Conservation (phyloP, 2,888 invertebrate genomes). For the Rotaria sp. region DNA sequence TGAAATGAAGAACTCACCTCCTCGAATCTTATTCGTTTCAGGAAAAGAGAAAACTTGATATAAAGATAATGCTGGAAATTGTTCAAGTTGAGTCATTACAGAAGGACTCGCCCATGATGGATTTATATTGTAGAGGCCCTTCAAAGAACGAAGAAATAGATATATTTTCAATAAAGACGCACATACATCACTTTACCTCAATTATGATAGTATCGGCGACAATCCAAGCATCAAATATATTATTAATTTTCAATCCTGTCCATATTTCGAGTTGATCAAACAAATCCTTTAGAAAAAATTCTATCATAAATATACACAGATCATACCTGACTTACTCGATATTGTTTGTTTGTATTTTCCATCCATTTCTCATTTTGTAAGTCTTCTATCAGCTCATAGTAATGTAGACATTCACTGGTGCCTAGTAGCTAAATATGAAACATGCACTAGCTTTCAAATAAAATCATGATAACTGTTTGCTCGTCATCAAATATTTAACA, state of each 20-base stretch:
- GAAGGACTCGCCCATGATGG: background rate
- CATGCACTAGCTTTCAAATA: too few species aligned
- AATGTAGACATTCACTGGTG: constrained; percentile 25
- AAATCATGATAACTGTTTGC: too few species aligned
- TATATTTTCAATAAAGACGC: background rate
- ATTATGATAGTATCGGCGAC: constrained; percentile 34
- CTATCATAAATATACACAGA: too few species aligned
- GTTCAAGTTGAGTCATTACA: background rate
- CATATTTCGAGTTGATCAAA: constrained; percentile 19
- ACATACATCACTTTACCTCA: constrained; percentile 29
- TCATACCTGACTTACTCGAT: too few species aligned
- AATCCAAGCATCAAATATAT: constrained; percentile 34
- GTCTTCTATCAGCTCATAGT: constrained; percentile 10
- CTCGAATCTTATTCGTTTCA: background rate
- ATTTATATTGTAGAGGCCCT: background rate
- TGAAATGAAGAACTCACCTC: background rate
- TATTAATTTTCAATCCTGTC: constrained; percentile 18
- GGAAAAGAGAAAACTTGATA: background rate
- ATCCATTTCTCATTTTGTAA: background rate
- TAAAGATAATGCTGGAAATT: background rate
- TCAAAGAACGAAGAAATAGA: background rate
- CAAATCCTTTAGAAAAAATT: background rate
- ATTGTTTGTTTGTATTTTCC: background rate
- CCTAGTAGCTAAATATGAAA: background rate
- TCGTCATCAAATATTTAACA: too few species aligned